A percentile compares a stretch with the other conserved stretches of the same genome.
Evolutionary conservation across 2,797 vertebrate genomes (phyloP).

Genomic region (Mus caroli): DNA sequence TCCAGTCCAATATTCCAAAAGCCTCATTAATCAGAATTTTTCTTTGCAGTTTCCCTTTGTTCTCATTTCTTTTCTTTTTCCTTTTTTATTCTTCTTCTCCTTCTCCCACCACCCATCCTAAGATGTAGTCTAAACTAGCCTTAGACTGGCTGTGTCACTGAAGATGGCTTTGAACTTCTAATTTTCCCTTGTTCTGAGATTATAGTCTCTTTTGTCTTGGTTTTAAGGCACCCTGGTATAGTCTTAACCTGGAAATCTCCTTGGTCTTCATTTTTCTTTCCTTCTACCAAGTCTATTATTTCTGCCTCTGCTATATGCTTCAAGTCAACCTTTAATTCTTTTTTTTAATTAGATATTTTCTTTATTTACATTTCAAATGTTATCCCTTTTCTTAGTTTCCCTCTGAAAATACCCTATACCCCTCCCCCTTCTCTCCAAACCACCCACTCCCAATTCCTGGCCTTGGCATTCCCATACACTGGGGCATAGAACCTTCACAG

Average conservation of each 20-base stretch:
- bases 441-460: too few relatives aligned
- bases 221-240: neutral
- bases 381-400: too few relatives aligned
- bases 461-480: too few relatives aligned
- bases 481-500: too few relatives aligned
- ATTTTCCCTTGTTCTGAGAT: neutral
- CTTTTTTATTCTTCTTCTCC: too few relatives aligned
- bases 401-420: too few relatives aligned
- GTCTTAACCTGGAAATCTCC: neutral
- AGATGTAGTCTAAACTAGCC: neutral
- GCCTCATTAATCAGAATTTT: neutral
- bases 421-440: too few relatives aligned
- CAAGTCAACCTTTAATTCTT: slow-evolving; percentile 16
- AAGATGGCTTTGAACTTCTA: neutral
- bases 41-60: neutral
- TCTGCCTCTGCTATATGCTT: neutral
- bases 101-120: neutral
- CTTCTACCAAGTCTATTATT: neutral
- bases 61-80: neutral
- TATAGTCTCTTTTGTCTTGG: neutral
- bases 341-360: too few relatives aligned
- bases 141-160: neutral
- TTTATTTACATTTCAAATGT: too few relatives aligned
- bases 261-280: neutral
- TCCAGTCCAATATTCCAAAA: slow-evolving; percentile 1